These are phyloP conservation scores for Cerastis rubricosa DNA, from an alignment of 2,888 invertebrate genomes.

Conservation along the genomic window DNA sequence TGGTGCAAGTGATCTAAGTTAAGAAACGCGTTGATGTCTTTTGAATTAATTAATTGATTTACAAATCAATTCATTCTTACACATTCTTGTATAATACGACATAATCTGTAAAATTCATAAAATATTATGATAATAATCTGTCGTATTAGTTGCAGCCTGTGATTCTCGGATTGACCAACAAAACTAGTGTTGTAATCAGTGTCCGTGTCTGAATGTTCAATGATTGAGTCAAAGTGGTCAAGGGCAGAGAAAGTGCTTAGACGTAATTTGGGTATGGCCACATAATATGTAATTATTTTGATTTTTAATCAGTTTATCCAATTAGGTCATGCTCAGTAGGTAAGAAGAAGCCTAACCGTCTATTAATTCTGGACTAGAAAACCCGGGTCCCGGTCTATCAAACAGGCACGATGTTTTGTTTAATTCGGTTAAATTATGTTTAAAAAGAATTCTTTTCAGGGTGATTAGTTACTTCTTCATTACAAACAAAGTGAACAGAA, in stretches of 20 bases:
- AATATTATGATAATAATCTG: background rate
- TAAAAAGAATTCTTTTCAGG: background rate
- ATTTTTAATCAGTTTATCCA: background rate
- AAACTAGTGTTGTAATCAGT: constrained; percentile 30
- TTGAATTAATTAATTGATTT: constrained; percentile 42
- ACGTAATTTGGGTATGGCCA: background rate
- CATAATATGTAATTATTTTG: background rate
- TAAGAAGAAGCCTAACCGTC: background rate
- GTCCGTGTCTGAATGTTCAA: constrained; percentile 13
- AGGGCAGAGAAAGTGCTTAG: constrained; percentile 39
- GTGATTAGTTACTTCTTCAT: background rate
- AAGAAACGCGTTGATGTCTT: constrained; percentile 52
- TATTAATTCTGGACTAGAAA: background rate
- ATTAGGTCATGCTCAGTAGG: background rate
- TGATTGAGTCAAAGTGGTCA: constrained; percentile 36
- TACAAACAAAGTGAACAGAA: background rate
- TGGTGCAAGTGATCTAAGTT: constrained; percentile 2
- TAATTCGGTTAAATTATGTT: background rate
- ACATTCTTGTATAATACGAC: background rate
- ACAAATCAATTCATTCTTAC: constrained; percentile 10
- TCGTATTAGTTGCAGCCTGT: background rate
- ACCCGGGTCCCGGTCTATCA: background rate
- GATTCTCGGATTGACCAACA: background rate
- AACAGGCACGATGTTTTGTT: background rate
- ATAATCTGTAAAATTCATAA: background rate